phyloP scores from a whole-genome alignment of 2,797 vertebrate genomes.

The Galago senegalensis region DNA sequence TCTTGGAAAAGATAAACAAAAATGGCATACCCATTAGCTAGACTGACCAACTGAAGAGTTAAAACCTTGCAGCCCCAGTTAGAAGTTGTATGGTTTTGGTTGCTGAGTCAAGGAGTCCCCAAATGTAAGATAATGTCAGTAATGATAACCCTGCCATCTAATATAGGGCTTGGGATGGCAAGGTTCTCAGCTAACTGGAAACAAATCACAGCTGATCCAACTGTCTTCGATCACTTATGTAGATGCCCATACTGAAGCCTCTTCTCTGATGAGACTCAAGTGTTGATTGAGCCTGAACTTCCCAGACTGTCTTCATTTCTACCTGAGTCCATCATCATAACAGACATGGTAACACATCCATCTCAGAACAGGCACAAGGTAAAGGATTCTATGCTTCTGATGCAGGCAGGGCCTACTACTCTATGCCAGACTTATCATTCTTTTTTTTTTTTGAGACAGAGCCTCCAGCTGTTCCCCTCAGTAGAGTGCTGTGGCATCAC shows the following conservation, averaged over 20 bases:
- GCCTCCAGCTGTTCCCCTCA: too few relatives aligned
- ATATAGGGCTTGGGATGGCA: not conserved
- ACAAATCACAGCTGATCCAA: not conserved
- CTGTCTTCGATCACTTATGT: not conserved
- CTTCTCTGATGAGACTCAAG: not conserved
- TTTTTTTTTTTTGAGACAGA: too few relatives aligned
- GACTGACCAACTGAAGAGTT: not conserved
- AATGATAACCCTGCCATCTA: not conserved
- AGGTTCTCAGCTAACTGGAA: not conserved
- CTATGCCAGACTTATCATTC: not conserved
- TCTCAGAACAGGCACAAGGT: not conserved
- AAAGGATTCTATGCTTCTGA: not conserved
- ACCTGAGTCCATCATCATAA: not conserved
- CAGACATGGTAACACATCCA: not conserved
- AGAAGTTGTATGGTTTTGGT: not conserved
- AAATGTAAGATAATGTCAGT: not conserved
- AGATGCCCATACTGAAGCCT: not conserved
- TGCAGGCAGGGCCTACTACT: not conserved
- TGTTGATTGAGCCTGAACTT: not conserved
- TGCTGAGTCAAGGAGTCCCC: not conserved
- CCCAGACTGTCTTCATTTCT: not conserved
- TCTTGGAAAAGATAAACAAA: not conserved
- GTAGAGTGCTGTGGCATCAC: too few relatives aligned
- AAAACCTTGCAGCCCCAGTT: not conserved
- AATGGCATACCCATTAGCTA: not conserved